Evolutionary conservation across 2,888 invertebrate species (phyloP), one percentile per base, ranked within the genome.

Genomic region (Drosophila longiperda): DNA sequence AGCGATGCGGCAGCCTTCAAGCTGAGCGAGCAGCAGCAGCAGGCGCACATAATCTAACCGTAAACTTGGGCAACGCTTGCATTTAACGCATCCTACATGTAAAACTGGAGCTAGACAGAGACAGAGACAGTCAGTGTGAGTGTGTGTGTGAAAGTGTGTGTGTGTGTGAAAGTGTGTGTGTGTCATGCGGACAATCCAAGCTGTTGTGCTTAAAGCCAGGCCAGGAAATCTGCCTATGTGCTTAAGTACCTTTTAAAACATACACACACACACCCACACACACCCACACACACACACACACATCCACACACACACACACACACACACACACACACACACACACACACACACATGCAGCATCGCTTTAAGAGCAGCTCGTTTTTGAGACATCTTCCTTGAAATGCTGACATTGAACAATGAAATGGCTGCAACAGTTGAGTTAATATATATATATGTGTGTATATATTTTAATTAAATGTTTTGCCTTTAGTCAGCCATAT

Each of bases 11-110:
- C 83, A 11, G 76, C 89, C 57, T 87, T 87, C 17, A 87, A 85
- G 33, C 66, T 89, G 23, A 87, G 60, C 63, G 86, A 87, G 48
- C 90, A 87, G 62, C 87, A 85, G 36, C 83, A 82, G 61, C 83
- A 87, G 66, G 69, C 89, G 73, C 85, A 89, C 42, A 89, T 89
- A 76, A 87, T 87, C 83, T 87, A 87, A 87, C 89, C 65, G 60
- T 53, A 48, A 66, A 50, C 60, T 48, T 66, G 48, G 45, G 45
- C 70, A 57, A 40, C 68, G 69, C 69, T 67, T 57, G 68, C 67
- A 69, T 60, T 53, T 60, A 48, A 50, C 32, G 34, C 38, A 42
- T 54, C 42, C 29, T 54, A 54, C 20, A 61, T 69, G 52, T 58
- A 50, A 66, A 32, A 23, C 20, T 34, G 52, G 11, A 17, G 49